Evolutionary conservation across 2,797 vertebrate genomes (phyloP).

Genomic region (Betta splendens): DNA sequence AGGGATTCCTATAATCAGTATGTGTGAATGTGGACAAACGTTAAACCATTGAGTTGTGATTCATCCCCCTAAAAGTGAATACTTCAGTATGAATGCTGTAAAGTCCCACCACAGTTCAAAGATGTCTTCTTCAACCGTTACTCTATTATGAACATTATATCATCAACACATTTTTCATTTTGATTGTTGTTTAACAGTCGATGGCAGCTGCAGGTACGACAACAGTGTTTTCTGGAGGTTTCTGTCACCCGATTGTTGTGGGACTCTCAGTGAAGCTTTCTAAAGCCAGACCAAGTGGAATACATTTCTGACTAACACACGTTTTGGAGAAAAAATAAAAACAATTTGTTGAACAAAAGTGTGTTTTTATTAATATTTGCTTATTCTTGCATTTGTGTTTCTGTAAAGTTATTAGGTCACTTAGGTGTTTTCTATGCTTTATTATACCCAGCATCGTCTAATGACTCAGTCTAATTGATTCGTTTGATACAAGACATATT

Average conservation of each 20-base stretch:
- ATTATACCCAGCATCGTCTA: no score
- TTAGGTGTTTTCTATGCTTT: neutral
- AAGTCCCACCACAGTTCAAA: neutral
- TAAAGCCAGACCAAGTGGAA: neutral
- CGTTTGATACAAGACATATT: no score
- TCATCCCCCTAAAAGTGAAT: no score
- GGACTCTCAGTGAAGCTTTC: slow-evolving; percentile 11
- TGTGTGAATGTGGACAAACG: slow-evolving; percentile 14
- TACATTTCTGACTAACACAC: slow-evolving; percentile 20
- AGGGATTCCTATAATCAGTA: slow-evolving; percentile 10
- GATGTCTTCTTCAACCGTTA: slow-evolving; percentile 1
- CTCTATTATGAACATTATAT: slow-evolving; percentile 1
- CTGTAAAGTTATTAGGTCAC: no score
- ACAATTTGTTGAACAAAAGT: no score
- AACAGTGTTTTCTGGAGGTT: slow-evolving; percentile 43
- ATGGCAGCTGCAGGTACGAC: slow-evolving; percentile 46
- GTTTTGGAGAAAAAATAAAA: slow-evolving; percentile 57
- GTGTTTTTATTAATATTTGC: no score
- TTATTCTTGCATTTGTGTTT: neutral
- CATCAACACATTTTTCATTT: slow-evolving; percentile 13
- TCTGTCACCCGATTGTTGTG: neutral
- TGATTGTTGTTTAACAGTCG: neutral
- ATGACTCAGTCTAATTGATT: no score
- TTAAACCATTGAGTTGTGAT: slow-evolving; percentile 24
- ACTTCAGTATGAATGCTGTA: no score